Evolutionary conservation across 2,113 vertebrate species (phyloP).

Genomic region (Etheostoma spectabile): DNA sequence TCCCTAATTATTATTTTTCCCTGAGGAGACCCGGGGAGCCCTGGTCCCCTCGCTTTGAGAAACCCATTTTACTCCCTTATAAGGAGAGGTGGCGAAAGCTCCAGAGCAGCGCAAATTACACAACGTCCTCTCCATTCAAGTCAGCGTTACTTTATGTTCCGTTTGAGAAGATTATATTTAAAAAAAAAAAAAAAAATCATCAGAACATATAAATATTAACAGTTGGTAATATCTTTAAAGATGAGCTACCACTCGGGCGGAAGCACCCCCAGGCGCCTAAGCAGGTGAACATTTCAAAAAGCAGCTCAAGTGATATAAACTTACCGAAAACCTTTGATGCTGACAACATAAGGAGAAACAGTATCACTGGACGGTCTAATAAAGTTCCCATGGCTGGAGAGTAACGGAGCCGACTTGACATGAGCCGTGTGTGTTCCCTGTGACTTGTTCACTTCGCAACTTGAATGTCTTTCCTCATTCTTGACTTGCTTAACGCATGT

Average conservation of each 20-base stretch:
- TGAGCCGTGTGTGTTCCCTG: not conserved
- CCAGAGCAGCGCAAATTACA: not conserved
- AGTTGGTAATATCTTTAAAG: not conserved
- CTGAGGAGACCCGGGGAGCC: not conserved
- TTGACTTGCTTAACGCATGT: constrained; percentile 39
- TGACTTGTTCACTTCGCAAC: constrained; percentile 4
- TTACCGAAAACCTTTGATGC: constrained; percentile 58
- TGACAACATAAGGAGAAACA: constrained; percentile 34
- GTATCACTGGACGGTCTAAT: not conserved
- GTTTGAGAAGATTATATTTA: not conserved
- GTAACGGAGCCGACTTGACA: not conserved
- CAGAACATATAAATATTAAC: too few species aligned
- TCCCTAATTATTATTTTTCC: rapidly evolving
- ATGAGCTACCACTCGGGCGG: not conserved
- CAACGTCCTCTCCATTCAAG: not conserved
- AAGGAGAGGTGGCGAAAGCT: constrained; percentile 55
- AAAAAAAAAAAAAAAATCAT: too few species aligned
- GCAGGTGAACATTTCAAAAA: constrained; percentile 48
- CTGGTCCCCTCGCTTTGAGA: not conserved
- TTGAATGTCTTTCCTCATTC: constrained; percentile 68
- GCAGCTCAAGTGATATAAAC: constrained; percentile 2
- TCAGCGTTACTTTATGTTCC: not conserved
- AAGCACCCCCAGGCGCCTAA: not conserved
- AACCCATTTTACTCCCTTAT: constrained; percentile 69
- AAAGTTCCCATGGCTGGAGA: constrained; percentile 56